Evolutionary conservation across 2,888 invertebrate species (phyloP).

Genomic region (Cryptocheilus praepositus): DNA sequence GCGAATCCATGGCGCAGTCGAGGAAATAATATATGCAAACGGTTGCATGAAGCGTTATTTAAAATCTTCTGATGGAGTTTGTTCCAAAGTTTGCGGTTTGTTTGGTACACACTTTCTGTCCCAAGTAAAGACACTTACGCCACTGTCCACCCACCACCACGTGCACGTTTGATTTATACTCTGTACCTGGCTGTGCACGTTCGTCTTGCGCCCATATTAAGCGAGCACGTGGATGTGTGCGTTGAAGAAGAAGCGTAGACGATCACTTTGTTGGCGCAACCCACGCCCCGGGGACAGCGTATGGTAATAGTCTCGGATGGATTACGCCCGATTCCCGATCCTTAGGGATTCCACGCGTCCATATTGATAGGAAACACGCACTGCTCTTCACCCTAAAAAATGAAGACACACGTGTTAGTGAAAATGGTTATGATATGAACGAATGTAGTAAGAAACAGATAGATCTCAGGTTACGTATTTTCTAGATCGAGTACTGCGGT

Average conservation of each 20-base stretch:
- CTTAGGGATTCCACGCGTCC: slow-evolving; percentile 11
- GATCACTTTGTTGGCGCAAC: slow-evolving; percentile 37
- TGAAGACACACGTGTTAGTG: too few relatives aligned
- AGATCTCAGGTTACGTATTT: too few relatives aligned
- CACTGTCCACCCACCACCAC: slow-evolving; percentile 27
- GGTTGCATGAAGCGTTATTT: too few relatives aligned
- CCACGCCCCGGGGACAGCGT: slow-evolving; percentile 37
- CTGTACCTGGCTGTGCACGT: slow-evolving; percentile 43
- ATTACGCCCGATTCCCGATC: slow-evolving; percentile 16
- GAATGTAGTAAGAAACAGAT: too few relatives aligned
- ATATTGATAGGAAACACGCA: slow-evolving; percentile 6
- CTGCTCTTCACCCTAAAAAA: too few relatives aligned
- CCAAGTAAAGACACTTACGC: slow-evolving; percentile 21
- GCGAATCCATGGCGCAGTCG: too few relatives aligned
- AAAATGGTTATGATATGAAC: too few relatives aligned
- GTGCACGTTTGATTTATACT: slow-evolving; percentile 44
- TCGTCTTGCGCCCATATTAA: slow-evolving; percentile 39
- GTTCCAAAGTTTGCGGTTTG: background rate
- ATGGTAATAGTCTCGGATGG: slow-evolving; percentile 28
- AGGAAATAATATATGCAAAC: too few relatives aligned
- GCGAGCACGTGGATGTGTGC: slow-evolving; percentile 16
- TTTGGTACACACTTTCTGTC: too few relatives aligned
- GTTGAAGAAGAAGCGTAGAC: slow-evolving; percentile 19
- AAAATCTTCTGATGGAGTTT: background rate
- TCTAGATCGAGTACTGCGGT: too few relatives aligned